Evolutionary conservation across 2,113 vertebrate genomes (phyloP), one percentile per base, ranked within the genome.

Genomic region (Notarius quadriscutis): DNA sequence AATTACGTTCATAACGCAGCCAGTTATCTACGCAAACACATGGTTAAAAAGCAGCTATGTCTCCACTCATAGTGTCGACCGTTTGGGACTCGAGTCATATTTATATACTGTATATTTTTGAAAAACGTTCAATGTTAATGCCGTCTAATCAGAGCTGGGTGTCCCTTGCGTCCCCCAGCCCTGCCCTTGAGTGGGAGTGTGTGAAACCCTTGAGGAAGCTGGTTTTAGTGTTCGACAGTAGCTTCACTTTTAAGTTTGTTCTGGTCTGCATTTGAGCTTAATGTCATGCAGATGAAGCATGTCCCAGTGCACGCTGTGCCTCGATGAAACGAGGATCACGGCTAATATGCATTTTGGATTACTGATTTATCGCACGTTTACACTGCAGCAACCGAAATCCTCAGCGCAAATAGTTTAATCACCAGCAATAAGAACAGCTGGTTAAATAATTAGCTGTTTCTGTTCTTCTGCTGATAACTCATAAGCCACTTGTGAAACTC

Each of bases 131-230:
- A 41, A 41, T 41, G 41, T 41, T 41, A 41, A 41, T 41, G 41
- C 41, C 4, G 41, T 41, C 41, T 41, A 41, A 41, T 41, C 41
- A 41, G 41, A 41, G 41, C 41, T 41, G 41, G 41, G 41, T 41
- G 41, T 41, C 41, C 41, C 41, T 41, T 41, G 41, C 41, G 41
- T 41, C 41, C 41, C 41, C 41, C 41, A 41, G 41, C 41, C 3
- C 41, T 4, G 41, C 2, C 2, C 34, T 34, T 2, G 34, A 34
- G 34, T 34, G 34, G 34, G 34, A 34, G 34, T 34, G 34, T 34
- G 2, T 34, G 34, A 34, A 34, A 34, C 90, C 89, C 89, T 51
- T 27, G 74, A 87, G 53, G 72, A 81, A 69, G 84, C 89, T 91
- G 74, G 78, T 48, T 87, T 90, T 88, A 60, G 65, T 60, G 34